Evolutionary conservation across 2,888 invertebrate species (phyloP).

Genomic region (Heliconius cydno): DNA sequence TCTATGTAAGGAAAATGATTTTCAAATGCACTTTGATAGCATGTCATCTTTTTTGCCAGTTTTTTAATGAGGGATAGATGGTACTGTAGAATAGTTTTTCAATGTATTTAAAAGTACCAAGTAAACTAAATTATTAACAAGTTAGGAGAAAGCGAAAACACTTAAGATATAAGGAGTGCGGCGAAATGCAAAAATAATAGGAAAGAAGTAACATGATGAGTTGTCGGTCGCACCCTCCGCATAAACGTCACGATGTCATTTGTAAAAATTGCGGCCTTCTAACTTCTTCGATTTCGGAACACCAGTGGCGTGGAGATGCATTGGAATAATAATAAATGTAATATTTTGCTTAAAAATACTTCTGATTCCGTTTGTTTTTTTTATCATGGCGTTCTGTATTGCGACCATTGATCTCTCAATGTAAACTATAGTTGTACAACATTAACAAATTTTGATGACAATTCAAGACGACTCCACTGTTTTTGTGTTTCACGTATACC

Average conservation of each 20-base stretch:
- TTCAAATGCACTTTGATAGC: neutral
- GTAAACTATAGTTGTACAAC: neutral
- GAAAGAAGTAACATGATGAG: slow-evolving; percentile 82
- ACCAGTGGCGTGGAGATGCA: slow-evolving; percentile 57
- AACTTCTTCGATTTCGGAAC: slow-evolving; percentile 78
- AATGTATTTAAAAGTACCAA: neutral
- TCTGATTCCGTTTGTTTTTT: too few species aligned
- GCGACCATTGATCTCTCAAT: neutral
- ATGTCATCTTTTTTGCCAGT: too few species aligned
- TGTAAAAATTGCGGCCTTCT: slow-evolving; percentile 82
- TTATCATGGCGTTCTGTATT: neutral
- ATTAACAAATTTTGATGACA: neutral
- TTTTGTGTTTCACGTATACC: slow-evolving; percentile 65
- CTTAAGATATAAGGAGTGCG: slow-evolving; percentile 64
- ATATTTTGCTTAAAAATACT: neutral
- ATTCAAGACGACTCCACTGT: slow-evolving; percentile 54
- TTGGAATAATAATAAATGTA: neutral
- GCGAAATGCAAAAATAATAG: slow-evolving; percentile 75
- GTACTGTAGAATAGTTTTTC: neutral
- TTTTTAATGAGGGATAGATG: too few species aligned
- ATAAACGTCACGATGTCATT: slow-evolving; percentile 83
- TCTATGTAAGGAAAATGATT: neutral
- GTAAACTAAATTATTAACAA: slow-evolving; percentile 61
- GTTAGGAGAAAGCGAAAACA: slow-evolving; percentile 61
- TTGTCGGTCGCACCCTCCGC: slow-evolving; percentile 79